A percentile compares a stretch with the other conserved stretches of the same genome.
Conservation (phyloP, 2,888 invertebrate genomes). For the Ectemnius continuus region DNA sequence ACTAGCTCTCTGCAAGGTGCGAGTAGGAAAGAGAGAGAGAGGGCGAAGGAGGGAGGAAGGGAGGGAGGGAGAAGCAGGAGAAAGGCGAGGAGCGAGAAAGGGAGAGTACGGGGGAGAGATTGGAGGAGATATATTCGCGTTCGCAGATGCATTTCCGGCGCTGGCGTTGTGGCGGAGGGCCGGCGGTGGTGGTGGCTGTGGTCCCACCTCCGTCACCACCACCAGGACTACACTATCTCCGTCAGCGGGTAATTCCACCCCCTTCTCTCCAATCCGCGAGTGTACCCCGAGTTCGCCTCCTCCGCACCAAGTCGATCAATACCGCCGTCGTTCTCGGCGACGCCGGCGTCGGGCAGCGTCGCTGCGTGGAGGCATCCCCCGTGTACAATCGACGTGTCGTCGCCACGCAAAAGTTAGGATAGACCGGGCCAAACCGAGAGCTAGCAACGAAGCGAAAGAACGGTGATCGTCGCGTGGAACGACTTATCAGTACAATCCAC, state of each 20-base stretch:
- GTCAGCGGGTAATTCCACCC: constrained; percentile 44
- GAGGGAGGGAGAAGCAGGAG: not conserved
- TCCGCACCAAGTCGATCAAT: constrained; percentile 60
- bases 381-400: constrained; percentile 51
- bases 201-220: constrained; percentile 22
- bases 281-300: constrained; percentile 53
- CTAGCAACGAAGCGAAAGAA: constrained; percentile 11
- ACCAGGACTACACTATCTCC: constrained; percentile 28
- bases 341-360: constrained; percentile 60
- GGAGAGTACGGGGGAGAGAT: constrained; percentile 1
- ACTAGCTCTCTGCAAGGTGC: not conserved
- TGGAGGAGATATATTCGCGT: constrained; percentile 3
- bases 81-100: not conserved
- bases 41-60: not conserved
- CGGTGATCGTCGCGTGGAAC: constrained; percentile 33
- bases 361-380: constrained; percentile 50
- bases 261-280: constrained; percentile 26
- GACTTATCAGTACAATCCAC: not conserved
- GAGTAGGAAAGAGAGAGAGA: not conserved
- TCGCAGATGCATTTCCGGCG: constrained; percentile 37
- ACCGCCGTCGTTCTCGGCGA: constrained; percentile 56
- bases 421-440: constrained; percentile 2
- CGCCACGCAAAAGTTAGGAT: constrained; percentile 41
- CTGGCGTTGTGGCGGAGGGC: constrained; percentile 26
- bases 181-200: constrained; percentile 15